Conservation (phyloP, 2,888 invertebrate species). For the Drosophila testacea region DNA sequence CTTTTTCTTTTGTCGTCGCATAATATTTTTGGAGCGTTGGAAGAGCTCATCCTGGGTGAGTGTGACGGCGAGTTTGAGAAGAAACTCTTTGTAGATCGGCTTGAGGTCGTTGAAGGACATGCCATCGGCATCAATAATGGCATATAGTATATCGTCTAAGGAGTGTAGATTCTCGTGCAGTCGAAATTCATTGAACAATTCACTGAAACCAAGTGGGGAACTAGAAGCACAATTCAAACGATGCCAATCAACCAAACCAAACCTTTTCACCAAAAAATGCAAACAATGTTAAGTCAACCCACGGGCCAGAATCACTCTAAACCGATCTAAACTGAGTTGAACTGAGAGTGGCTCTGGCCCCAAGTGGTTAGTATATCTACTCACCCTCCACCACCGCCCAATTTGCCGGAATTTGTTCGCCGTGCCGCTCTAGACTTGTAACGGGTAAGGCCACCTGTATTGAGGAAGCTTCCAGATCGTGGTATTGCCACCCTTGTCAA, state of each 20-base stretch:
- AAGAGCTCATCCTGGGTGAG: constrained; percentile 96
- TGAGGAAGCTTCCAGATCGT: constrained; percentile 93
- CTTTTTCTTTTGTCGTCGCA: constrained; percentile 93
- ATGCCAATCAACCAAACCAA: constrained; percentile 80
- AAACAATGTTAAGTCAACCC: constrained; percentile 54
- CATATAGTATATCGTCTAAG: constrained; percentile 94
- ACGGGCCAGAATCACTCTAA: constrained; percentile 42
- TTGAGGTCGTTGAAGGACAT: constrained; percentile 97
- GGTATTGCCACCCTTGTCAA: constrained; percentile 94
- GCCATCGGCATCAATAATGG: constrained; percentile 95
- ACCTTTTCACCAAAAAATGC: constrained; percentile 74
- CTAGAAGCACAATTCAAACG: constrained; percentile 86
- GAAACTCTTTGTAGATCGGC: constrained; percentile 95
- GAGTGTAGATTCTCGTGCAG: constrained; percentile 95
- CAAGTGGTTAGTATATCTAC: constrained; percentile 57
- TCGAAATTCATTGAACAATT: constrained; percentile 94
- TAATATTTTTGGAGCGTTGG: constrained; percentile 94
- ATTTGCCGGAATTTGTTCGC: constrained; percentile 81
- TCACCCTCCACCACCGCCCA: constrained; percentile 85
- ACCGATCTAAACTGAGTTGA: not conserved
- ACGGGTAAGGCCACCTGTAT: constrained; percentile 91
- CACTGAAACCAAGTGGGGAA: constrained; percentile 94
- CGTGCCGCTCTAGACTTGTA: constrained; percentile 88
- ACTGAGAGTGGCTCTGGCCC: constrained; percentile 45
- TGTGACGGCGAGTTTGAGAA: constrained; percentile 94